phyloP scores from a whole-genome alignment of 2,888 invertebrate species.

The Rutpela maculata region DNA sequence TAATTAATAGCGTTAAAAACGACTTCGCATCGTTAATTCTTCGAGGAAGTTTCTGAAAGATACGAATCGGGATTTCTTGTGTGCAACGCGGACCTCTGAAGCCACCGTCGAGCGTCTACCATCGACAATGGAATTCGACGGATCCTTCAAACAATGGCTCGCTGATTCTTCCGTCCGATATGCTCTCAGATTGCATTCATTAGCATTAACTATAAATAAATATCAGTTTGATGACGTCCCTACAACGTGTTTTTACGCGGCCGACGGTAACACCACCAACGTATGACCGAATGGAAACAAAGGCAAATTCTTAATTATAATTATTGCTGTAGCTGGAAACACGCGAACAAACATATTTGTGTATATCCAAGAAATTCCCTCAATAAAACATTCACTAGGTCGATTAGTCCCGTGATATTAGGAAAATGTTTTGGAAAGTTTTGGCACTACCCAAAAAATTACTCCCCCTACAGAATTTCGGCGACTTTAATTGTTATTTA shows the following conservation, averaged over 20 bases:
- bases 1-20: constrained; percentile 61
- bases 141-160: constrained; percentile 69
- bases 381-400: neutral
- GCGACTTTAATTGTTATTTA: too few species aligned
- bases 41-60: constrained; percentile 61
- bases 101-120: constrained; percentile 48
- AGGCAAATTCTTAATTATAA: constrained; percentile 5
- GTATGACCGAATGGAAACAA: neutral
- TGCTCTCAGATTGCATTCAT: constrained; percentile 66
- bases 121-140: constrained; percentile 70
- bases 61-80: constrained; percentile 56
- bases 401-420: too few species aligned
- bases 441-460: too few species aligned
- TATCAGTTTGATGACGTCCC: constrained; percentile 63
- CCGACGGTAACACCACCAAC: constrained; percentile 28
- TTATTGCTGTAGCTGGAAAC: neutral
- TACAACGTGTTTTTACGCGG: constrained; percentile 14
- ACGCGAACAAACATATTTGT: neutral
- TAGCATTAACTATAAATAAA: constrained; percentile 67
- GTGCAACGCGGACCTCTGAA: constrained; percentile 34
- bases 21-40: constrained; percentile 62
- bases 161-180: constrained; percentile 67
- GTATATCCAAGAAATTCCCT: neutral
- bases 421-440: too few species aligned
- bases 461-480: too few species aligned